Base-by-base conservation (phyloP, 2,888 invertebrate species). In the Cylindroiulus punctatus region DNA sequence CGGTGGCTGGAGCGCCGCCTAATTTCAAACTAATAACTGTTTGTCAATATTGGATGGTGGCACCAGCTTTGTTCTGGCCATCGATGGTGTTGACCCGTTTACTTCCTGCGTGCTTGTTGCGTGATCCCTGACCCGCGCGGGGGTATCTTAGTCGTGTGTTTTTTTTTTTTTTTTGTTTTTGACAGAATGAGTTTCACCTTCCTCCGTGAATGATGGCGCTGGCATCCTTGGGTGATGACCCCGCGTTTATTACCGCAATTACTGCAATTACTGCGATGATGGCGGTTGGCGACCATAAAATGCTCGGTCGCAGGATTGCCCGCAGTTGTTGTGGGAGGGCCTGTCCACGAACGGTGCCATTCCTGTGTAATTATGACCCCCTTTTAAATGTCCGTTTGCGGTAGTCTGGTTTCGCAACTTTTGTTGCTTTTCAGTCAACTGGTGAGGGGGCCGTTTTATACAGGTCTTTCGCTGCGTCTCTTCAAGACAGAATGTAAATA, bases 11-110 rank as follows among this genome's bases (percentile, higher is more conserved):
- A 76, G 8, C 26, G 30, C 76, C 30, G 14, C 76, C 26, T 26
- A 26, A 65, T 65, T 65, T 65, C n/a, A 65, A 76, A 76, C 76
- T 76, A 76, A 76, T 76, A 76, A 76, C 76, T 30, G 30, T 76
- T 76, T 76, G 76, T 76, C 76, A 76, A 76, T 76, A 76, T 76
- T 76, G 76, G 76, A 32, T 76, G 26, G 17, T 14, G 76, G 76
- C 17, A 26, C 14, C 26, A 65, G 65, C 65, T 26, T 65, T 65
- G 65, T 65, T 65, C n/a, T 26, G n/a, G 57, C 57, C n/a, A 57
- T 57, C 26, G 30, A 76, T 76, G 76, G 76, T 76, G 30, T 32
- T 76, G 76, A 76, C 76, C 76, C 76, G 76, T 76, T 76, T 76
- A 12, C 76, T 32, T 76, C 76, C 76, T 76, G 76, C 22, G 76